phyloP scores from a whole-genome alignment of 2,113 vertebrate genomes.

The Hemiprocne comata region DNA sequence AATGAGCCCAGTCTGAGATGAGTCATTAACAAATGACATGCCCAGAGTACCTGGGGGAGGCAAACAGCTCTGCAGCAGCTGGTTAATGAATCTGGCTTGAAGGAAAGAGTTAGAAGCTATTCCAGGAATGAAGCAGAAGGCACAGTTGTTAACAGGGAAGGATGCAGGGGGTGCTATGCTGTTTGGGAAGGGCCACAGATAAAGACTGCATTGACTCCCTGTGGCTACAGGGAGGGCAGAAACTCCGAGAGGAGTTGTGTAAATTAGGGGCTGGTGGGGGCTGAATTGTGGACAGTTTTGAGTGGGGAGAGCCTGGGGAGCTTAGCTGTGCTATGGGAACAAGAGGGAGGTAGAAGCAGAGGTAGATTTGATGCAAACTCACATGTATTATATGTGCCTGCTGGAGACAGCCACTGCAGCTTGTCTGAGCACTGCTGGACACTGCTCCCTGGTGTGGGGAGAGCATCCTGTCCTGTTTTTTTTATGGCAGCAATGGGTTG shows the following conservation, averaged over 20 bases:
- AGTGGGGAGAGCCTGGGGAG: not conserved
- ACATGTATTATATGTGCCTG: not conserved
- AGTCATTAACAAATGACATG: slow-evolving; percentile 66
- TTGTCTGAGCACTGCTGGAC: not conserved
- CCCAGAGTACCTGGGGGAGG: slow-evolving; percentile 65
- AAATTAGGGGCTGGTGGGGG: not conserved
- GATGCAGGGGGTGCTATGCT: slow-evolving; percentile 11
- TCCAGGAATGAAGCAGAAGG: slow-evolving; percentile 55
- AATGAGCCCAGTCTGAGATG: slow-evolving; percentile 48
- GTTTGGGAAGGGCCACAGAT: not conserved
- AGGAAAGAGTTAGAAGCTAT: slow-evolving; percentile 57
- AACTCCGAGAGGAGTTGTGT: not conserved
- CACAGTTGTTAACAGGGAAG: slow-evolving; percentile 25
- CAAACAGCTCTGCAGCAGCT: slow-evolving; percentile 61
- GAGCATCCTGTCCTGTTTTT: not conserved
- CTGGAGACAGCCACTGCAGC: not conserved
- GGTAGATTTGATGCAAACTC: not conserved
- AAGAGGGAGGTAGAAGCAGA: not conserved
- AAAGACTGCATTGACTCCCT: not conserved
- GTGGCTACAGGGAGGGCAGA: not conserved
- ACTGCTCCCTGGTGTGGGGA: not conserved
- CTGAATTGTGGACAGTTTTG: not conserved
- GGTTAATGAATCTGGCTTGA: slow-evolving; percentile 69
- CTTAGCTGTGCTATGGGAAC: not conserved
- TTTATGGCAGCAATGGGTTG: not conserved